Percentiles rank a stretch among this genome's conserved stretches.
phyloP scores from a whole-genome alignment of 1,140 invertebrate genomes.

The Plectrocnemia conspersa region DNA sequence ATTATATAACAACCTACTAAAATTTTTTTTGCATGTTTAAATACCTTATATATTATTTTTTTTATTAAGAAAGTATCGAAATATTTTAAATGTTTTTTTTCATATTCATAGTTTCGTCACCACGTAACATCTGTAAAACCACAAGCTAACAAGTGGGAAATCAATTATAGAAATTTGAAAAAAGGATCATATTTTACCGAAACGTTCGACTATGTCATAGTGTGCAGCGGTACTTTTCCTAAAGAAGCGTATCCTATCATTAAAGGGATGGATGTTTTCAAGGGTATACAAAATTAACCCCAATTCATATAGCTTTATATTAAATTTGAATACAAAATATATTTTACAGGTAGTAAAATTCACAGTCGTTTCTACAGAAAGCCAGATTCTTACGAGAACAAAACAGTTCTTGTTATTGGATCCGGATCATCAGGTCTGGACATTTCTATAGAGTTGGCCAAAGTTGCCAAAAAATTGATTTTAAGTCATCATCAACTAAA shows the following conservation, averaged over 20 bases:
- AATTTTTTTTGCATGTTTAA: no score
- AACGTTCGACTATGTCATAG: conserved; percentile 69
- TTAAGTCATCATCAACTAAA: conserved; percentile 60
- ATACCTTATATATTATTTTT: no score
- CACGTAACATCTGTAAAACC: conserved; percentile 54
- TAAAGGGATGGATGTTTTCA: conserved; percentile 58
- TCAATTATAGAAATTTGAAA: conserved; percentile 44
- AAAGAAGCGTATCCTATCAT: conserved; percentile 56
- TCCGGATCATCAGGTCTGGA: conserved; percentile 83
- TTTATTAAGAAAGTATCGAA: no score
- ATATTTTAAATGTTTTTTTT: no score
- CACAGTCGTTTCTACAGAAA: conserved; percentile 84
- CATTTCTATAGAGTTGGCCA: conserved; percentile 69
- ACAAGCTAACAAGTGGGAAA: conserved; percentile 54
- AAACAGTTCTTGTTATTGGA: conserved; percentile 73
- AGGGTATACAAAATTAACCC: no score
- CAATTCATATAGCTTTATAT: no score
- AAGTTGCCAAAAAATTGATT: conserved; percentile 59
- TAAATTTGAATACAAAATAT: no score
- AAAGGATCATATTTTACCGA: conserved; percentile 43
- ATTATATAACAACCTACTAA: no score
- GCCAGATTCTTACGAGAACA: conserved; percentile 60
- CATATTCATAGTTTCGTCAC: conserved; percentile 52
- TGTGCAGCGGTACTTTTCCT: conserved; percentile 78
- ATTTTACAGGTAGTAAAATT: conserved; percentile 48